These are phyloP conservation scores for Drosophila tristis DNA, from an alignment of 1,140 invertebrate species.

Conservation along the genomic window DNA sequence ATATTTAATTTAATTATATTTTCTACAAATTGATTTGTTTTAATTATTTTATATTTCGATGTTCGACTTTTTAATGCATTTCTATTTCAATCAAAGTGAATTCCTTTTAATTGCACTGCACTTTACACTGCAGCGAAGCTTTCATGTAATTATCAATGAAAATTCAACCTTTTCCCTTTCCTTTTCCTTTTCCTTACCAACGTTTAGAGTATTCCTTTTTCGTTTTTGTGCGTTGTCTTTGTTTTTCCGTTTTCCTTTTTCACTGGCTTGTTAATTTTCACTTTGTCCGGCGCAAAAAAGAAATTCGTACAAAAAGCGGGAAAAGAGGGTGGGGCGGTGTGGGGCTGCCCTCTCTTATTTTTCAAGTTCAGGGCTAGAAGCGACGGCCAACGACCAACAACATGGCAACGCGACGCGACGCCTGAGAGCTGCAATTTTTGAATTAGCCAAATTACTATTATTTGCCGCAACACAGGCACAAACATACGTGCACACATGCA, in stretches of 20 bases:
- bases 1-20: not conserved
- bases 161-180: no score
- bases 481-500: not conserved
- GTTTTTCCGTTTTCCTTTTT: conserved; percentile 14
- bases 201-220: not conserved
- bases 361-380: conserved; percentile 78
- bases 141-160: no score
- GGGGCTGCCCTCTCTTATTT: conserved; percentile 16
- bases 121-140: no score
- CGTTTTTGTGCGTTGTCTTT: not conserved
- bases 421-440: conserved; percentile 73
- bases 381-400: conserved; percentile 35
- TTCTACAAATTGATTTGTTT: no score
- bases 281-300: conserved; percentile 54
- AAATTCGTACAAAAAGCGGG: conserved; percentile 18
- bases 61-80: no score
- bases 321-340: conserved; percentile 15
- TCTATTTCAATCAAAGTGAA: no score
- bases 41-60: no score
- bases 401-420: conserved; percentile 25
- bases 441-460: conserved; percentile 82
- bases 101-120: not conserved
- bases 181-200: not conserved
- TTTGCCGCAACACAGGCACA: conserved; percentile 63
- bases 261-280: conserved; percentile 69